phyloP scores from a whole-genome alignment of 2,113 vertebrate genomes.

The Atractosteus spatula region DNA sequence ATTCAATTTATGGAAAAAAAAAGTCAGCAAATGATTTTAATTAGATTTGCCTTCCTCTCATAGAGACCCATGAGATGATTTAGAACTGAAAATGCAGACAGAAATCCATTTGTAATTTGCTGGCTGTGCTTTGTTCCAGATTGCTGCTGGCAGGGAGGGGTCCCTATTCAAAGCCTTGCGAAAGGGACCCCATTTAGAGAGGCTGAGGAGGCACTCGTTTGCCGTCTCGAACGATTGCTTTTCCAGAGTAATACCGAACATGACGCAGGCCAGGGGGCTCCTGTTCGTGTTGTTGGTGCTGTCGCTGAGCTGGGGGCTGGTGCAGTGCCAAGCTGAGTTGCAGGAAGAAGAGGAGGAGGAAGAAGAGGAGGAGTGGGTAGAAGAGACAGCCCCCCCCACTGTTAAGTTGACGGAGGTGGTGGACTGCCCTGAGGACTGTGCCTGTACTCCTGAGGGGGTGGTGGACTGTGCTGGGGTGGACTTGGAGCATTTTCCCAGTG shows the following conservation, averaged over 20 bases:
- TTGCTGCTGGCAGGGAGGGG: neutral
- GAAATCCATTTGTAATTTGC: neutral
- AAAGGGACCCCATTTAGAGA: neutral
- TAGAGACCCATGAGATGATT: neutral
- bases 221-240: neutral
- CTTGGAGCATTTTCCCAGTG: constrained; percentile 79
- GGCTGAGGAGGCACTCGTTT: no score
- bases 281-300: constrained; percentile 58
- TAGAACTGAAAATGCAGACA: neutral
- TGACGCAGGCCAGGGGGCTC: constrained; percentile 46
- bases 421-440: constrained; percentile 79
- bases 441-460: constrained; percentile 77
- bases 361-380: constrained; percentile 17
- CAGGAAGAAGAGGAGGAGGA: constrained; percentile 54
- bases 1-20: constrained; percentile 1
- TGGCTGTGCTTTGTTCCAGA: neutral
- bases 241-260: constrained; percentile 37
- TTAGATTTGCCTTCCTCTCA: neutral
- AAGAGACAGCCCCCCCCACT: constrained; percentile 2
- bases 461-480: constrained; percentile 91
- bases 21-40: neutral
- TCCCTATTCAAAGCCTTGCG: constrained; percentile 33
- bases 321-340: constrained; percentile 52
- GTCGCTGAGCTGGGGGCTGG: constrained; percentile 52
- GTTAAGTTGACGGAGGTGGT: neutral